Base-by-base conservation (phyloP, 2,888 invertebrate genomes). In the Gryllus longicercus region DNA sequence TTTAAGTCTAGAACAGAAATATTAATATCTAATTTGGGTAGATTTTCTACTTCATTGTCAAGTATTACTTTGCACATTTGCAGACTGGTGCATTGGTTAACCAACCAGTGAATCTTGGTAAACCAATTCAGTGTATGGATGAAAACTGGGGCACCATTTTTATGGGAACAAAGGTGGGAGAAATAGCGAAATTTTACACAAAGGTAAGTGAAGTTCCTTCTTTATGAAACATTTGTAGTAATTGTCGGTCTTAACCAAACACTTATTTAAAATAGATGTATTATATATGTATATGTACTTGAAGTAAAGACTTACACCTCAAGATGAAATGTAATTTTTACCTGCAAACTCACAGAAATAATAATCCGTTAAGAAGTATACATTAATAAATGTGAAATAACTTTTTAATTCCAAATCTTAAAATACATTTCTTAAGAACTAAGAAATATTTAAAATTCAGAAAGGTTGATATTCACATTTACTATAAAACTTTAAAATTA, bases 111-210 rank as follows among this genome's bases (percentile, higher is more conserved):
- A 88, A 89, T 82, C 87, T 92, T 2, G 88, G 90, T 11, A 91
- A 91, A 84, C 91, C 93, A 0, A 89, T 94, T 82, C 94, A 94
- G 85, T 93, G 94, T 23, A 92, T 94, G 90, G 94, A 94, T 83
- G 88, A 91, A 50, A 90, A 91, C 1, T 94, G 94, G 94, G 91
- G 91, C 82, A 90, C 89, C 10, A 89, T 94, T 74, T 95, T 91
- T 84, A 90, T 94, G 51, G 94, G 94, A 75, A 93, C 93, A 1
- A 90, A 91, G 83, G 91, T 91, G 83, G 94, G 95, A 23, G 91
- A 91, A 83, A 90, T 95, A 18, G 89, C 92, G 78, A 91, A 92
- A 82, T 93, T 91, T 86, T 90, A 92, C 84, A 90, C 92, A 84
- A 90, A 91, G 90, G 94, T 94, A 86, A 79, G 25, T 50, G 25